Evolutionary conservation across 2,888 invertebrate species (phyloP).

Genomic region (Meliscaeva auricollis): DNA sequence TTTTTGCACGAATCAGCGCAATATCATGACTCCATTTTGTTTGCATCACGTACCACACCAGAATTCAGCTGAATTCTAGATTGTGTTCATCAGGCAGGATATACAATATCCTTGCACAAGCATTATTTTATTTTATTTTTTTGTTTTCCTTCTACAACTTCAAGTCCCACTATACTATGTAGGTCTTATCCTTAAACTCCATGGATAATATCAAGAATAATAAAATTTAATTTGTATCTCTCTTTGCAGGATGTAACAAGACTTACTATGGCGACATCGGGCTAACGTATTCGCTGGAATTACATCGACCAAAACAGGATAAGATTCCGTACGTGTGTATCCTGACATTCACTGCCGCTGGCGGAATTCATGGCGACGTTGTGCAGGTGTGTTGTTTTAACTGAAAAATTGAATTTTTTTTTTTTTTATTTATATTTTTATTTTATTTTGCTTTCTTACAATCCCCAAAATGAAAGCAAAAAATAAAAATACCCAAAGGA

Average conservation of each 20-base stretch:
- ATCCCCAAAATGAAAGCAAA: background rate
- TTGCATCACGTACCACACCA: conserved; percentile 3
- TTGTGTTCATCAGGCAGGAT: background rate
- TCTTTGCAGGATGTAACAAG: conserved; percentile 88
- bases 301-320: conserved; percentile 93
- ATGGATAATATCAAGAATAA: conserved; percentile 51
- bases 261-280: conserved; percentile 96
- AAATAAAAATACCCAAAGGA: conserved; percentile 36
- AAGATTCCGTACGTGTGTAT: conserved; percentile 94
- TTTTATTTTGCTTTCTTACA: background rate
- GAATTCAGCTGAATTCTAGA: background rate
- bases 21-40: conserved; percentile 15
- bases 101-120: background rate
- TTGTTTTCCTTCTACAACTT: background rate
- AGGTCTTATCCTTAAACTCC: conserved; percentile 6
- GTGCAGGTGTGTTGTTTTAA: conserved; percentile 88
- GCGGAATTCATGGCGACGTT: conserved; percentile 92
- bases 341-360: conserved; percentile 93
- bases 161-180: background rate
- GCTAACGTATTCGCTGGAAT: conserved; percentile 93
- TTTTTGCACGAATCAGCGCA: conserved; percentile 22
- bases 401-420: conserved; percentile 42
- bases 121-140: background rate
- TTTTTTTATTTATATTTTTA: background rate
- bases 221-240: conserved; percentile 69